These are phyloP conservation scores for Parambassis ranga DNA, from an alignment of 2,797 vertebrate species.

Conservation along the genomic window DNA sequence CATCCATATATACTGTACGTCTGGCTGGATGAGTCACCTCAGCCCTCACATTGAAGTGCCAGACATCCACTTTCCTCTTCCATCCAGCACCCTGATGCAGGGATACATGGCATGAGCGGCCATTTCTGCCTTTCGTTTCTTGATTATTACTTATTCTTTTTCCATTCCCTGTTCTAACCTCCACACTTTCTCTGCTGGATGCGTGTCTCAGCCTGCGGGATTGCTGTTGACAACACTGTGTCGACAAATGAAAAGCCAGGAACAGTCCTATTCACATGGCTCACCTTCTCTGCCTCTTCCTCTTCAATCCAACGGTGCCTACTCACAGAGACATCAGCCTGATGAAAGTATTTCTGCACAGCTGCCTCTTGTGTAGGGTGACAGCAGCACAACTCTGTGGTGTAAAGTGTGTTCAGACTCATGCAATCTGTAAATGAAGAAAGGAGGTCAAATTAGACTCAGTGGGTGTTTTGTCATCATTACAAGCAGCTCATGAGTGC, in stretches of 20 bases:
- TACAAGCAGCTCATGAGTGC: conserved; percentile 10
- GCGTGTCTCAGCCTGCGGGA: conserved; percentile 26
- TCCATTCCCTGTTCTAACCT: conserved; percentile 10
- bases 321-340: conserved; percentile 50
- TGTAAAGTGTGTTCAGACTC: neutral
- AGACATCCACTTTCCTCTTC: neutral
- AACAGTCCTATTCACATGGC: conserved; percentile 7
- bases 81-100: neutral
- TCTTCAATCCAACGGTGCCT: conserved; percentile 68
- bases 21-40: conserved; percentile 2
- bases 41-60: neutral
- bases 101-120: neutral
- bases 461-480: conserved; percentile 15
- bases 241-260: conserved; percentile 26
- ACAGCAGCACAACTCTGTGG: conserved; percentile 18
- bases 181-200: conserved; percentile 11
- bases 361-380: conserved; percentile 33
- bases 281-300: conserved; percentile 53
- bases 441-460: conserved; percentile 2
- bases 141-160: neutral
- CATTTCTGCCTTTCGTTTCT: neutral
- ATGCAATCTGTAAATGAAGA: conserved; percentile 4
- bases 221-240: neutral
- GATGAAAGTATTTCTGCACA: conserved; percentile 54
- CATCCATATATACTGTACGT: neutral